Conservation (phyloP, 2,888 invertebrate genomes). For the Synergus itoensis region DNA sequence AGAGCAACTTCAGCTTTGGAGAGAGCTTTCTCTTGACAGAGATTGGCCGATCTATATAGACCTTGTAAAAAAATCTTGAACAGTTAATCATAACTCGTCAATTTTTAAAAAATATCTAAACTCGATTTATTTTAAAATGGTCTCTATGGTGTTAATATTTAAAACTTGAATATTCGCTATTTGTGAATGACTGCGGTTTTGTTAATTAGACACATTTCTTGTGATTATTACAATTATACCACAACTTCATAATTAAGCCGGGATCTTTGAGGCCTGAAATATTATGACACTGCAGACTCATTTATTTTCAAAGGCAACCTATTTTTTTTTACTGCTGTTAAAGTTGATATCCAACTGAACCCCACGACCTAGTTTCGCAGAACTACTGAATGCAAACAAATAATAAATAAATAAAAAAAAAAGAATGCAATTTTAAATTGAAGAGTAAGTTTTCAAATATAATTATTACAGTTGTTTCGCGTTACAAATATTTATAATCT, state of each 20-base stretch:
- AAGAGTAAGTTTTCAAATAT: too few species aligned
- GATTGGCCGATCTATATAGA: slow-evolving; percentile 34
- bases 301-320: slow-evolving; percentile 35
- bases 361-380: slow-evolving; percentile 5
- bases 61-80: slow-evolving; percentile 19
- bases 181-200: not conserved
- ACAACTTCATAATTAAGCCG: not conserved
- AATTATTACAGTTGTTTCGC: too few species aligned
- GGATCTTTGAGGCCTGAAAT: slow-evolving; percentile 17
- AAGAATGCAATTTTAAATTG: too few species aligned
- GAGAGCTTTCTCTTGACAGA: slow-evolving; percentile 10
- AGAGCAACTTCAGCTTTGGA: slow-evolving; percentile 31
- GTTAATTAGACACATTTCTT: not conserved
- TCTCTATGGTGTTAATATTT: not conserved
- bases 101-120: not conserved
- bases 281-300: slow-evolving; percentile 7
- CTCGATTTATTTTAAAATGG: too few species aligned
- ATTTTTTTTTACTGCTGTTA: slow-evolving; percentile 13
- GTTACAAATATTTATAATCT: too few species aligned
- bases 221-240: not conserved
- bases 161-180: not conserved
- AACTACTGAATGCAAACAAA: not conserved
- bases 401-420: slow-evolving; percentile 12
- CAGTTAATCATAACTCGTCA: slow-evolving; percentile 4
- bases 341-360: slow-evolving; percentile 20